A percentile compares a stretch with the other conserved stretches of the same genome.
phyloP scores from a whole-genome alignment of 2,888 invertebrate species.

The Idaea biselata region DNA sequence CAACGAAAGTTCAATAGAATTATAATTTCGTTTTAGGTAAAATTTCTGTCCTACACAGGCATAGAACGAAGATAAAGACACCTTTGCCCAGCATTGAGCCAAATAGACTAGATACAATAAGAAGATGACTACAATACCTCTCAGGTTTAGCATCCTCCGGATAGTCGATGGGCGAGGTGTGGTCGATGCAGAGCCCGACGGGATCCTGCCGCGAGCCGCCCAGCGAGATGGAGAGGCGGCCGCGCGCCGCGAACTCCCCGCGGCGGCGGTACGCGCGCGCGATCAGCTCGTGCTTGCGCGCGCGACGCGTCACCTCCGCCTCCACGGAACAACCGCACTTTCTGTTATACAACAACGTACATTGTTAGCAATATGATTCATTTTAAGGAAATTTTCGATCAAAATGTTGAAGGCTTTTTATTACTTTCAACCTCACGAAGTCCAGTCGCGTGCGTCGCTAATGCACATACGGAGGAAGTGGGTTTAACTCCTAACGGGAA shows the following conservation, averaged over 20 bases:
- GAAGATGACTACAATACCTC: slow-evolving; percentile 43
- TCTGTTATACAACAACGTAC: slow-evolving; percentile 55
- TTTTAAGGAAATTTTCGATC: no score
- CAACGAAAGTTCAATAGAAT: no score
- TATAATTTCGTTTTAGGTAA: no score
- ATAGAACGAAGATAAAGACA: no score
- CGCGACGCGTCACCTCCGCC: slow-evolving; percentile 75
- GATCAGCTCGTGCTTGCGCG: slow-evolving; percentile 93
- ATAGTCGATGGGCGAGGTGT: slow-evolving; percentile 62
- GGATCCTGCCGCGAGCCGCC: slow-evolving; percentile 95
- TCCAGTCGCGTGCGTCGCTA: no score
- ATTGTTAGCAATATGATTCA: not conserved
- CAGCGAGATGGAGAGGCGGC: slow-evolving; percentile 92
- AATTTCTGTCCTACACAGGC: no score
- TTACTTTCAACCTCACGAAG: no score
- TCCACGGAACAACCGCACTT: slow-evolving; percentile 88
- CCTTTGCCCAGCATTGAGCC: no score
- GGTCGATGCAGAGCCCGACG: slow-evolving; percentile 84
- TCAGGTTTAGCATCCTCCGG: slow-evolving; percentile 69
- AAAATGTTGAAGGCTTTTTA: no score
- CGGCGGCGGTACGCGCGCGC: slow-evolving; percentile 94
- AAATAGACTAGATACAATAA: no score
- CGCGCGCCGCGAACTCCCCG: slow-evolving; percentile 90
- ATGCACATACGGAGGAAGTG: no score
- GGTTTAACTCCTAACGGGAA: no score